Percentiles rank a stretch among this genome's conserved stretches.
These are phyloP conservation scores for Pollenia amentaria DNA, from an alignment of 2,888 invertebrate genomes.

Conservation along the genomic window DNA sequence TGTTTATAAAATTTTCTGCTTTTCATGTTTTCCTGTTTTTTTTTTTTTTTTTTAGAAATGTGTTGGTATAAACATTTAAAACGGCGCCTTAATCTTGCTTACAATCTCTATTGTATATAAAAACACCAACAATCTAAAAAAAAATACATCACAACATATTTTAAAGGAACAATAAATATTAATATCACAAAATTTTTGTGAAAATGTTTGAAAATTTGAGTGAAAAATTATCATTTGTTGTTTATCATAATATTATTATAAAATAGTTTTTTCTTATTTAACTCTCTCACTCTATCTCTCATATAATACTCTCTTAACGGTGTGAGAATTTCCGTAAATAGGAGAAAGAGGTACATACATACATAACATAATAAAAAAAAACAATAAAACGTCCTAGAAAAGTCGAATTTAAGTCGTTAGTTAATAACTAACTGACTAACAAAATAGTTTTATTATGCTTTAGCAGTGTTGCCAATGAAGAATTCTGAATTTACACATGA, in stretches of 20 bases:
- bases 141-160: too few species aligned
- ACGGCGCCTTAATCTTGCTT: too few species aligned
- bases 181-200: slow-evolving; percentile 4
- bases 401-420: slow-evolving; percentile 50
- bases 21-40: too few species aligned
- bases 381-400: slow-evolving; percentile 61
- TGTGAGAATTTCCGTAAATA: neutral
- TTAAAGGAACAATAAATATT: too few species aligned
- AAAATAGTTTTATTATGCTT: slow-evolving; percentile 19
- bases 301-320: too few species aligned
- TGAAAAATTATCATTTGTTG: slow-evolving; percentile 25
- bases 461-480: neutral
- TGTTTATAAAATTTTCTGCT: too few species aligned
- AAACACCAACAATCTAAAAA: too few species aligned
- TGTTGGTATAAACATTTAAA: too few species aligned
- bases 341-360: neutral
- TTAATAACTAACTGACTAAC: slow-evolving; percentile 33
- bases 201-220: neutral
- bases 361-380: slow-evolving; percentile 6
- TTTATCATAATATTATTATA: slow-evolving; percentile 14
- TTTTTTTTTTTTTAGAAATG: too few species aligned
- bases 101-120: too few species aligned
- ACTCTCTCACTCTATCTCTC: slow-evolving; percentile 17
- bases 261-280: neutral
- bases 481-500: too few species aligned